phyloP scores from a whole-genome alignment of 2,113 vertebrate genomes.

The Sterna hirundo region DNA sequence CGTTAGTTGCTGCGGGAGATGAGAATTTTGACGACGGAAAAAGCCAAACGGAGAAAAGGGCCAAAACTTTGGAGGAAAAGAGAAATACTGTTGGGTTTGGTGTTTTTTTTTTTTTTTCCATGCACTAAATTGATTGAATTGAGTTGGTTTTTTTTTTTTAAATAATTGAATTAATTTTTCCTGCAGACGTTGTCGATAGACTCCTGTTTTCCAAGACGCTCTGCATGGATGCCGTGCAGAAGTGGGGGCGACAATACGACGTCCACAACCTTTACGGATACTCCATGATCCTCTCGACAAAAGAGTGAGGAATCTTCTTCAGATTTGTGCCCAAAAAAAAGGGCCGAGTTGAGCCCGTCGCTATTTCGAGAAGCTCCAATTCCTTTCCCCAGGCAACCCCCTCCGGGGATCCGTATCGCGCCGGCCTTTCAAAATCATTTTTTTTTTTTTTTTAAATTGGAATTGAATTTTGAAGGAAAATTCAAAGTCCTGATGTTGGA shows the following conservation, averaged over 20 bases:
- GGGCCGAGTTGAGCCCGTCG: no score
- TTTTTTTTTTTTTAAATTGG: no score
- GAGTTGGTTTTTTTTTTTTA: no score
- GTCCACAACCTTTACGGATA: slow-evolving; percentile 92
- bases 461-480: not conserved
- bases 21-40: not conserved
- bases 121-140: no score
- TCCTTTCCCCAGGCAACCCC: no score
- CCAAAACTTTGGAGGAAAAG: not conserved
- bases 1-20: not conserved
- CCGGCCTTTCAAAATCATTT: not conserved
- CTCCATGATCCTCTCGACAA: slow-evolving; percentile 86
- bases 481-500: not conserved
- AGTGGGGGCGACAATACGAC: slow-evolving; percentile 88
- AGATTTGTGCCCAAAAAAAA: not conserved
- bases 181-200: slow-evolving; percentile 82
- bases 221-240: slow-evolving; percentile 88
- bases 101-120: no score
- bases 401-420: not conserved
- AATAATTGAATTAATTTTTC: not conserved
- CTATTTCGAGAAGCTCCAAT: not conserved
- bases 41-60: not conserved
- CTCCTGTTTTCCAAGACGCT: slow-evolving; percentile 89
- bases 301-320: slow-evolving; percentile 73
- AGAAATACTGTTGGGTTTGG: not conserved